Base-by-base conservation (phyloP, 1,140 invertebrate genomes). In the Hyles vespertilio region DNA sequence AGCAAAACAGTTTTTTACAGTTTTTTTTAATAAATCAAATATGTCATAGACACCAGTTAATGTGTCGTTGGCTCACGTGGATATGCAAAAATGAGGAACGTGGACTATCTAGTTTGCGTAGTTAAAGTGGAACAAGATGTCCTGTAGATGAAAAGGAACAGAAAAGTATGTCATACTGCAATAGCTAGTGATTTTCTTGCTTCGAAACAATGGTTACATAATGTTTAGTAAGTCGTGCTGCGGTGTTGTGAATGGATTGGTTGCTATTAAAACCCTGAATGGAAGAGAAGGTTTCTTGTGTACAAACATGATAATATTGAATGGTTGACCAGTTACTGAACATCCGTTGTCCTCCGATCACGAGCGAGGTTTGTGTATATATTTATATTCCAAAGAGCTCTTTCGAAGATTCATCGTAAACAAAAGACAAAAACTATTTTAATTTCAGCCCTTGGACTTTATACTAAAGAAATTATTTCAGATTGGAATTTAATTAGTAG, bases 251-350 rank as follows among this genome's bases (percentile, higher is more conserved):
- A 72, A 75, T 74, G 74, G 63, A 67, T 69, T 65, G 56, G 60
- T 51, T 68, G 51, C 60, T 70, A 66, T 70, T 67, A 65, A 59
- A 66, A 66, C 50, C 60, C 62, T 71, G 56, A 72, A 70, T 72
- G 63, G 45, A 53, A 32, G 50, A 49, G 57, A 58, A 66, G 56
- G 56, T 56, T 59, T 45, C 60, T 51, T 67, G 58, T 67, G 52
- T 70, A 66, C 67, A 77, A 72, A 72, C 65, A 72, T 51, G 65
- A 59, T 56, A 61, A 61, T 65, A 61, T 63, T 66, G 66, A 70
- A 70, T 67, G 60, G 59, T 51, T 32, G 33, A 34, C 32, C 32
- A 44, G 47, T 53, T 53, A 43, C 40, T 47, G 51, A 50, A 51
- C 51, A 51, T 65, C 49, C 34, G 43, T 49, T 58, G 54, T 58